Evolutionary conservation across 2,888 invertebrate genomes (phyloP), one percentile per base, ranked within the genome.

Genomic region (Seira musarum): DNA sequence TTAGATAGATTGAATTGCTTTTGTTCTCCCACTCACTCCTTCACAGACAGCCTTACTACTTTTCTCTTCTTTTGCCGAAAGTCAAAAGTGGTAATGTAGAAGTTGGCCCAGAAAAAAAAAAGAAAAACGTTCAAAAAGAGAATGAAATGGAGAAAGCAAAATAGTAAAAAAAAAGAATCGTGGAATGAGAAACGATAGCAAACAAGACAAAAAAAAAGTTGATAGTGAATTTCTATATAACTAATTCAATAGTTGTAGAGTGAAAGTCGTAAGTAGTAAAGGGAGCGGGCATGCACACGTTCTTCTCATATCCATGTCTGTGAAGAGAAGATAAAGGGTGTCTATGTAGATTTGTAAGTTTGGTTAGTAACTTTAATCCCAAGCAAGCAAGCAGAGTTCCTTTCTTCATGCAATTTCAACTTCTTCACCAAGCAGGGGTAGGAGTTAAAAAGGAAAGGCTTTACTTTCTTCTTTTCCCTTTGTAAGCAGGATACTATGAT

Each of bases 1-100:
- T 74, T 66, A 74, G 74, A 35, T 57, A 75, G 75, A 75, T 75
- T 75, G 75, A 65, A 75, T 75, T 75, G 75, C 75, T 75, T 75
- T 75, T 30, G 30, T 30, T 30, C 30, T 30, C 30, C 8, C 30
- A 30, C 30, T 30, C 30, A 30, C 30, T 30, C 30, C 68, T 68
- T 75, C 68, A 75, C 46, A 68, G 68, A 40, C 21, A 74, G 57
- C 30, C 30, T 30, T 30, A 30, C 30, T 30, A 57, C 66, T 74
- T 74, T 74, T 66, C 53, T 24, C 49, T n/a, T 63, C 30, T 30
- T 30, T 30, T 30, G 30, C 30, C 40, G 19, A 67, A 67, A 74
- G 73, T 74, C 67, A 74, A 67, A 74, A 74, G 74, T 74, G 75
- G 75, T 75, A 75, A 75, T 75, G 75, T 68, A 68, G 49, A 75